Base-by-base conservation (phyloP, 2,113 vertebrate genomes). In the Nothoprocta pentlandii region DNA sequence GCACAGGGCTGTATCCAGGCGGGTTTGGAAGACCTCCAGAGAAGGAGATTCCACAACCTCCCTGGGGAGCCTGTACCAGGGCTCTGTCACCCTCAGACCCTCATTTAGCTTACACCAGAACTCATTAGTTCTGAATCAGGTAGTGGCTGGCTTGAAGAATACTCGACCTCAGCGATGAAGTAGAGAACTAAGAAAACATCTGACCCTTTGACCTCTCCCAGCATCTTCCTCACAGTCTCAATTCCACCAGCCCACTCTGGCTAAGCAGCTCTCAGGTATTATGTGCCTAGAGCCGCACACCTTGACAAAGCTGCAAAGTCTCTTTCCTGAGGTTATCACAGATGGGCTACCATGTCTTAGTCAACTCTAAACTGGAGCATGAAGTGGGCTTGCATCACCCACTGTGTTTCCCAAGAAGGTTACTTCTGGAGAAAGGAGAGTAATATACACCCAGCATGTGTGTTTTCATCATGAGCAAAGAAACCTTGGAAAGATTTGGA, bases 181-280 rank as follows among this genome's bases (percentile, higher is more conserved):
- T 19, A 53, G 20, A 41, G n/a, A 39, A 53, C 39, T 59, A 66
- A 19, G 21, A n/a, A 9, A 15, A 6, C 41, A 26, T 10, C 17
- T 23, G 51, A 39, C 44, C 44, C 28, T 61, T 70, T 39, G 26
- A 28, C 16, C 10, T 63, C 39, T 25, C n/a, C 71, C 56, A 10
- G 0, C 20, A 30, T 2, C 23, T 76, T 41, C 42, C 36, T 44
- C 12, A 25, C 54, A 56, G 32, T 11, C 41, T 30, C 19, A 64
- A 20, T 56, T 30, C 54, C 63, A 44, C 4, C 0, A 10, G 61
- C 23, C 47, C 1, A 0, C 4, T 2, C 15, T 16, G 46, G 80
- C 68, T 26, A 10, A 39, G 10, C 25, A 26, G 44, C 46, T 46
- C n/a, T 34, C 39, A 7, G 19, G 36, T 39, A 59, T 6, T 16